phyloP scores from a whole-genome alignment of 2,888 invertebrate species.

The Coelopa pilipes region DNA sequence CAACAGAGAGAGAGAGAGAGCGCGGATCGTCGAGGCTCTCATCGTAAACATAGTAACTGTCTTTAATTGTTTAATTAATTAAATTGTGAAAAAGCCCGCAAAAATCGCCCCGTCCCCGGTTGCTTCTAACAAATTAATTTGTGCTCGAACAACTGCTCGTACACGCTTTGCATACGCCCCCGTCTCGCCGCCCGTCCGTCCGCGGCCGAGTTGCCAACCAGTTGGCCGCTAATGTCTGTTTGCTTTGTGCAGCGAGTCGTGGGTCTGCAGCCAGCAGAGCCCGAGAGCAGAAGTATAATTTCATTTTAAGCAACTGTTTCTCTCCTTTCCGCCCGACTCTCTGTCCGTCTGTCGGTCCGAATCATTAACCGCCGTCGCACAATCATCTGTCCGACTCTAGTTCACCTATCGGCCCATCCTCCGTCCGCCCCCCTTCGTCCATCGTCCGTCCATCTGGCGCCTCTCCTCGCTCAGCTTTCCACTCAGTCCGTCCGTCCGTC shows the following conservation, averaged over 20 bases:
- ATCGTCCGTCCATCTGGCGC: background rate
- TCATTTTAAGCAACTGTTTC: slow-evolving; percentile 11
- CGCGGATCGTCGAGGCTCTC: background rate
- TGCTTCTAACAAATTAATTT: slow-evolving; percentile 27
- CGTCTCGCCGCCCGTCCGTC: background rate
- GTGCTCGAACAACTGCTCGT: slow-evolving; percentile 8
- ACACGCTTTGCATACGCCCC: background rate
- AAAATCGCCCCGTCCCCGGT: background rate
- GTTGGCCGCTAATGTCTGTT: slow-evolving; percentile 6
- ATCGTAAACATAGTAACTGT: slow-evolving; percentile 25
- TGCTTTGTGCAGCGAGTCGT: slow-evolving; percentile 13
- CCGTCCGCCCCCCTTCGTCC: background rate
- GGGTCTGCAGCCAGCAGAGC: too few relatives aligned
- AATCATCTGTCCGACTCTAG: too few relatives aligned
- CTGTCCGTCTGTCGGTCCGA: slow-evolving; percentile 1
- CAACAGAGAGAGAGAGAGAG: too few relatives aligned
- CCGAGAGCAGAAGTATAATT: background rate
- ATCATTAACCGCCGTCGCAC: too few relatives aligned
- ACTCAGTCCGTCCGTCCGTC: too few relatives aligned
- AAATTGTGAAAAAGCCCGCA: background rate
- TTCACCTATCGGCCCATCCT: background rate
- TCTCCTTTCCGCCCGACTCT: background rate
- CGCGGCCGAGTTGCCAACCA: slow-evolving; percentile 16
- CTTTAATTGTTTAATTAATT: slow-evolving; percentile 29
- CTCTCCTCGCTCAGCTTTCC: too few relatives aligned